phyloP scores from a whole-genome alignment of 2,113 vertebrate genomes.

The Nematolebias whitei region DNA sequence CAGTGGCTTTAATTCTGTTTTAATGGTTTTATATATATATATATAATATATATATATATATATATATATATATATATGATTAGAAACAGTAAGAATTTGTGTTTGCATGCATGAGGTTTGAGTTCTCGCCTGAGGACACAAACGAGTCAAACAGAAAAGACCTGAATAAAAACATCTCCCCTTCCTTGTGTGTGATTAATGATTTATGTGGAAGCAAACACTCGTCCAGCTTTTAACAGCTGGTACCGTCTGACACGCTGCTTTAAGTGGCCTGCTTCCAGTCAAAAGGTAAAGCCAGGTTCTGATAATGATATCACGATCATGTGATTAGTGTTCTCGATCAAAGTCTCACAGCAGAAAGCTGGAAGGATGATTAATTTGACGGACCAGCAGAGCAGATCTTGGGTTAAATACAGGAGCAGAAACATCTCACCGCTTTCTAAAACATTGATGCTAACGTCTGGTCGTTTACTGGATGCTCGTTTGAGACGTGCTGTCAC shows the following conservation, averaged over 20 bases:
- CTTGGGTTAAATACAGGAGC: not conserved
- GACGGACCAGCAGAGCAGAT: constrained; percentile 5
- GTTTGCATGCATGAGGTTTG: constrained; percentile 18
- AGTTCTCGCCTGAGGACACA: constrained; percentile 7
- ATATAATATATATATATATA: too few relatives aligned
- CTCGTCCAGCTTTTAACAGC: constrained; percentile 31
- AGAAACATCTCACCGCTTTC: constrained; percentile 2
- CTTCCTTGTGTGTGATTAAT: constrained; percentile 51
- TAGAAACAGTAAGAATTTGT: not conserved
- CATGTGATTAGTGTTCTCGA: constrained; percentile 28
- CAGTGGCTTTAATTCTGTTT: constrained; percentile 7
- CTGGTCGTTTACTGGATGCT: constrained; percentile 16
- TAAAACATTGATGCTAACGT: constrained; percentile 11
- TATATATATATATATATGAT: too few relatives aligned
- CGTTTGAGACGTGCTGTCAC: constrained; percentile 7
- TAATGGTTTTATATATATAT: too few relatives aligned
- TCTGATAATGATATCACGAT: constrained; percentile 28
- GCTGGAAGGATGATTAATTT: not conserved
- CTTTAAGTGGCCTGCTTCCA: constrained; percentile 28
- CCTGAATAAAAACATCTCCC: constrained; percentile 18
- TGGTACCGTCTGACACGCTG: constrained; percentile 14
- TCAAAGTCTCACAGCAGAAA: not conserved
- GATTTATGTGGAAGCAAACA: constrained; percentile 53
- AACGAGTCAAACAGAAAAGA: constrained; percentile 18
- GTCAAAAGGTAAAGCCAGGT: constrained; percentile 1